Percentiles rank a stretch among this genome's conserved stretches.
Conservation (phyloP, 2,113 vertebrate species). For the Nannospalax galili region DNA sequence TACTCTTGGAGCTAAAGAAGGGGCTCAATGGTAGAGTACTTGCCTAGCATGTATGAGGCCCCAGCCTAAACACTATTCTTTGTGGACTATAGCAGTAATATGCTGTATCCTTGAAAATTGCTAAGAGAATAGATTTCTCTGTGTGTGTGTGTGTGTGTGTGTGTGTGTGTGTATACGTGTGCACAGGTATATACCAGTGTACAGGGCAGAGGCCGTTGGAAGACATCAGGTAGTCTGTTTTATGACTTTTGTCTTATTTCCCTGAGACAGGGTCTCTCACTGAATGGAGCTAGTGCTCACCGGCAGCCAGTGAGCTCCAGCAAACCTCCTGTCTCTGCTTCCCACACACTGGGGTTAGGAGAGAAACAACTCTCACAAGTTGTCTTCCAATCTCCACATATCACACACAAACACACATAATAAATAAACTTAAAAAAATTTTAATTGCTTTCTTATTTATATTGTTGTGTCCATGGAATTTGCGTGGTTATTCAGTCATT, state of each 20-base stretch:
- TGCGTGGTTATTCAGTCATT: conserved; percentile 3
- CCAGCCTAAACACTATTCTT: neutral
- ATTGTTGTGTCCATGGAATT: conserved; percentile 7
- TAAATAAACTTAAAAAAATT: neutral
- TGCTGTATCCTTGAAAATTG: neutral
- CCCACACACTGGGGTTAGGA: neutral
- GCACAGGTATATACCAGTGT: neutral
- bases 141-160: neutral
- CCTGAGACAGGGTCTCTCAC: neutral
- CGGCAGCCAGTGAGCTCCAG: neutral
- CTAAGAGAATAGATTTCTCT: neutral
- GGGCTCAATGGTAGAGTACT: neutral
- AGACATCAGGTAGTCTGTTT: neutral
- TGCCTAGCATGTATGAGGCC: neutral
- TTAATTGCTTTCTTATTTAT: conserved; percentile 35
- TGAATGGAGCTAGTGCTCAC: too few species aligned
- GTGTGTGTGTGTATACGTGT: neutral
- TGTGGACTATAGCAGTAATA: neutral
- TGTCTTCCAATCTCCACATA: neutral
- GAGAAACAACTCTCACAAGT: neutral
- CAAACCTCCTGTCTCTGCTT: neutral
- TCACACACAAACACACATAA: too few species aligned
- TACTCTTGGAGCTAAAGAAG: neutral
- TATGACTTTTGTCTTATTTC: neutral
- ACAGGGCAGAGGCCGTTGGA: neutral